Evolutionary conservation across 1,140 invertebrate genomes (phyloP), one percentile per base, ranked within the genome.

Genomic region (Formica exsecta): DNA sequence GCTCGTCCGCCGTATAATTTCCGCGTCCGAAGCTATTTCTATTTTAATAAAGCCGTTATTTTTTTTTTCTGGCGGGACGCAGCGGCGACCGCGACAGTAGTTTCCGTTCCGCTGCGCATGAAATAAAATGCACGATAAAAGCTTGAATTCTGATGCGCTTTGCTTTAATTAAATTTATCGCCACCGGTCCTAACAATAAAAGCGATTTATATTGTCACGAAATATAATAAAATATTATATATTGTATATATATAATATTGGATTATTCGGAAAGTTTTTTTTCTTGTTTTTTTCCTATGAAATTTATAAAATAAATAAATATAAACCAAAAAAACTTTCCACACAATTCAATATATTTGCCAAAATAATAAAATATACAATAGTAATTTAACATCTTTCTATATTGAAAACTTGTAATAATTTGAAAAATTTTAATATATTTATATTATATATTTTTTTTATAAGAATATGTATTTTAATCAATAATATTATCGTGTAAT

Each of bases 11-110:
- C 51, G 32, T 57, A 36, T 74, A 74, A 74, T 74, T 76, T 65
- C 59, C 44, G 54, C 32, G 54, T 54, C 74, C 62, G 11, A 16
- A 71, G 64, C 73, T 71, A 51, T 84, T 83, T 76, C 87, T 76
- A 62, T 76, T 83, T 84, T 75, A 83, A 87, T 83, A 71, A 86
- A 66, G 65, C 74, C 48, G 44, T 80, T 61, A 51, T 51, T 51
- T 51, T 51, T 51, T 71, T 61, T 86, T 73, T 76, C 59, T 51
- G 66, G 8, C 29, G 54, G 22, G 19, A 48, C n/a, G 57, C 13
- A 22, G 1, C 68, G 22, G 48, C 36, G 38, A 36, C 83, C 51
- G 48, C 48, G 64, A 64, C 61, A 38, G 32, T n/a, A 59, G 29
- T 86, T 86, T 66, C 41, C 64, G 54, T 75, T 41, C 11, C 32